phyloP scores from a whole-genome alignment of 2,888 invertebrate species.

The Panopea generosa region DNA sequence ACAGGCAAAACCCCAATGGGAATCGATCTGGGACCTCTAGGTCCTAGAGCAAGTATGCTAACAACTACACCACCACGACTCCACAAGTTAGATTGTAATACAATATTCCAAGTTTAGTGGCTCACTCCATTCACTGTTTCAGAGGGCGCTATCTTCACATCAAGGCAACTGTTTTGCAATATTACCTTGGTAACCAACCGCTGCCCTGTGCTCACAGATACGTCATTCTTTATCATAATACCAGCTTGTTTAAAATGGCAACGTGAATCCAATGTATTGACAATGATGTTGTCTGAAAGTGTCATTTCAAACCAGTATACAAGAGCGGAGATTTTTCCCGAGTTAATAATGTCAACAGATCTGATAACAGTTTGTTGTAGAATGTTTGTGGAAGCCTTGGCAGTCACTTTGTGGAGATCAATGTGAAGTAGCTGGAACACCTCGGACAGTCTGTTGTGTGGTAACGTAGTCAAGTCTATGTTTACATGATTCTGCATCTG shows the following conservation, averaged over 20 bases:
- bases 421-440: conserved; percentile 76
- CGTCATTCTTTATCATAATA: conserved; percentile 69
- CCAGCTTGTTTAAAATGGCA: conserved; percentile 80
- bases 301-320: conserved; percentile 81
- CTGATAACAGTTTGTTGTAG: conserved; percentile 63
- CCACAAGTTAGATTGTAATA: too few species aligned
- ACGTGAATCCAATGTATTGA: conserved; percentile 72
- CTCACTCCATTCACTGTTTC: not conserved
- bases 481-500: conserved; percentile 80
- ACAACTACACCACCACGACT: too few species aligned
- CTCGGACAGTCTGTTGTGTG: conserved; percentile 74
- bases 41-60: too few species aligned
- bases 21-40: too few species aligned
- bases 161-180: conserved; percentile 78
- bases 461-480: conserved; percentile 75
- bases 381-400: conserved; percentile 51
- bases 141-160: conserved; percentile 33
- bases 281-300: conserved; percentile 60
- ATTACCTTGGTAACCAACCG: conserved; percentile 63
- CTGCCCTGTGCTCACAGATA: conserved; percentile 64
- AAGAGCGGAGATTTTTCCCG: conserved; percentile 75
- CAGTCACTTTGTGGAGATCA: conserved; percentile 65
- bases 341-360: conserved; percentile 63
- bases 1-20: too few species aligned
- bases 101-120: too few species aligned